phyloP scores from a whole-genome alignment of 1,140 invertebrate species.

The Rhyzopertha dominica region DNA sequence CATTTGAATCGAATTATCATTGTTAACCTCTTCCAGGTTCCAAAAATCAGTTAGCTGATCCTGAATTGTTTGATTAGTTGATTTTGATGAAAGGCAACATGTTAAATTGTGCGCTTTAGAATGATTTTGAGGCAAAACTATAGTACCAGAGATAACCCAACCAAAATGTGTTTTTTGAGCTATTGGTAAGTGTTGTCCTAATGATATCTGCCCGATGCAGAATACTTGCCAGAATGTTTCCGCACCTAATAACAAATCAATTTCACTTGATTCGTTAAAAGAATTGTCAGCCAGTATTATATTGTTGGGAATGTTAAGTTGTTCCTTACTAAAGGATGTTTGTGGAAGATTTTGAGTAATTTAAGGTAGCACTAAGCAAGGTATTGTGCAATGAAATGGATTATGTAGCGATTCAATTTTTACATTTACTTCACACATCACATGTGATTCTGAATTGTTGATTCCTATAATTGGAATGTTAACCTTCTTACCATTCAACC shows the following conservation, averaged over 20 bases:
- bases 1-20: not conserved
- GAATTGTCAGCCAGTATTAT: conserved; percentile 27
- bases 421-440: too few species aligned
- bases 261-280: conserved; percentile 19
- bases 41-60: conserved; percentile 26
- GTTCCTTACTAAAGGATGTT: too few species aligned
- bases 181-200: conserved; percentile 14
- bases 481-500: too few species aligned
- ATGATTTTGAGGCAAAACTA: not conserved
- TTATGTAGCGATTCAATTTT: too few species aligned
- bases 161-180: conserved; percentile 30
- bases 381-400: too few species aligned
- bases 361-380: too few species aligned
- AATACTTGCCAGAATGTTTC: conserved; percentile 32
- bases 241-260: conserved; percentile 30
- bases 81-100: not conserved
- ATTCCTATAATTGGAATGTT: too few species aligned
- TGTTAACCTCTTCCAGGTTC: conserved; percentile 24
- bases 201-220: conserved; percentile 20
- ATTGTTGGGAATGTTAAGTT: too few species aligned
- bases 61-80: not conserved
- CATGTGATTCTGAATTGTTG: too few species aligned
- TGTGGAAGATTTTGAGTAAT: too few species aligned
- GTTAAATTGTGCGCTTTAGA: not conserved
- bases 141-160: conserved; percentile 20